Conservation (phyloP, 2,797 vertebrate species). For the Ptychobarbus kaznakovi region DNA sequence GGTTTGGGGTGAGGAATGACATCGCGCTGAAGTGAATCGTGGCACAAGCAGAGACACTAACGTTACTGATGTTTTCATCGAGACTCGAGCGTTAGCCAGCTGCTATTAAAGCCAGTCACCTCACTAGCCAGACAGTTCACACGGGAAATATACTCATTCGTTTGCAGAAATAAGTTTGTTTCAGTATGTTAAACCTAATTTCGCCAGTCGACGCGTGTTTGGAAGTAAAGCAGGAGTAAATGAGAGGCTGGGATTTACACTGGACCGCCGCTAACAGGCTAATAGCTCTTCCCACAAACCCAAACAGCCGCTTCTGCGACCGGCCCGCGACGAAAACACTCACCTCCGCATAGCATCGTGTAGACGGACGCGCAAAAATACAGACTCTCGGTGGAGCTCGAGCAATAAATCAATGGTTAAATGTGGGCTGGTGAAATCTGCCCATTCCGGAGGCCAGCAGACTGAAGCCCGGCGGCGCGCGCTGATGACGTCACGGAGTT, state of each 20-base stretch:
- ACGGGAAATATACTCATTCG: background rate
- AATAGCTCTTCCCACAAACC: constrained; percentile 52
- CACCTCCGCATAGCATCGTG: constrained; percentile 83
- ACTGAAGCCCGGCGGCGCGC: constrained; percentile 74
- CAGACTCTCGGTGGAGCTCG: constrained; percentile 59
- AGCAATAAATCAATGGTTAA: constrained; percentile 67
- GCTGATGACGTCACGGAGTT: constrained; percentile 74
- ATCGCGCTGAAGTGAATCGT: constrained; percentile 5
- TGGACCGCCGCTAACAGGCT: constrained; percentile 61
- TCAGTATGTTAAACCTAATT: no score
- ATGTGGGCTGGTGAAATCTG: constrained; percentile 77
- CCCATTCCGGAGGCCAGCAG: constrained; percentile 82
- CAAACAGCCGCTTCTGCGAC: background rate
- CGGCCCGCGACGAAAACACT: constrained; percentile 43
- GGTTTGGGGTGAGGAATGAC: background rate
- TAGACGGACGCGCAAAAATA: constrained; percentile 48
- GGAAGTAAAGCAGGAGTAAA: constrained; percentile 11
- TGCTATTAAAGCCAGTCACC: constrained; percentile 28
- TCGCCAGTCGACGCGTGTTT: background rate
- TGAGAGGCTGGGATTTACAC: constrained; percentile 60
- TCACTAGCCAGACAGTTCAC: background rate
- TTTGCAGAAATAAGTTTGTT: background rate
- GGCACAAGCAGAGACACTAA: background rate
- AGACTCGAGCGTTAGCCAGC: constrained; percentile 35
- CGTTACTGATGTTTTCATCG: constrained; percentile 1